These are phyloP conservation scores for Noctua janthina DNA, from an alignment of 2,888 invertebrate species.

Conservation along the genomic window DNA sequence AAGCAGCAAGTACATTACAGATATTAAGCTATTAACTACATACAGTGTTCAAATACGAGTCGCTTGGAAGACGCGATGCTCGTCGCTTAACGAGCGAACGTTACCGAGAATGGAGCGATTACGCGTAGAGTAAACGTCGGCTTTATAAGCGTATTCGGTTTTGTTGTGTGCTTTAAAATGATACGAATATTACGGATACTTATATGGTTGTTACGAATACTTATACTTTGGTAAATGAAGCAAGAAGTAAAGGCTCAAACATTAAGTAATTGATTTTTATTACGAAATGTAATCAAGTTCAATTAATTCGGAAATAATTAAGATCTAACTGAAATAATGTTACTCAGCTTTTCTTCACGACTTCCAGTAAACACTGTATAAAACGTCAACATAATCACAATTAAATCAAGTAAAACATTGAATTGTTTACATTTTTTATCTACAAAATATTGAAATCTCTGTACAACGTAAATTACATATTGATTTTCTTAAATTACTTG, in stretches of 20 bases:
- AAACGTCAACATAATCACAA: not conserved
- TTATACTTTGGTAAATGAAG: not conserved
- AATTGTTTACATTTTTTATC: not conserved
- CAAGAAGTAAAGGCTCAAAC: not conserved
- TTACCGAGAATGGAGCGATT: slow-evolving; percentile 61
- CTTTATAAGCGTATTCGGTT: slow-evolving; percentile 25
- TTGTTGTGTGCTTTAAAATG: slow-evolving; percentile 24
- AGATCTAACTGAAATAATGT: not conserved
- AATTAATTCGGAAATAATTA: not conserved
- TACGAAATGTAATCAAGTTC: not conserved
- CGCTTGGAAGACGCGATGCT: slow-evolving; percentile 49
- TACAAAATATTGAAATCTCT: not conserved
- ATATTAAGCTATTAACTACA: slow-evolving; percentile 65
- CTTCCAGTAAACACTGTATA: not conserved
- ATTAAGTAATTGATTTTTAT: not conserved
- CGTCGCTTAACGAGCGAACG: slow-evolving; percentile 57
- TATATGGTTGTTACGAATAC: not conserved
- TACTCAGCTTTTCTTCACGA: not conserved
- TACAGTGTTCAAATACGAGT: slow-evolving; percentile 58
- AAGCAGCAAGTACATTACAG: slow-evolving; percentile 39
- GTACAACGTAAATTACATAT: not conserved
- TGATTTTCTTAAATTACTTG: not conserved
- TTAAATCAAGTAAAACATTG: too few species aligned
- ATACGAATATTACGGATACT: not conserved
- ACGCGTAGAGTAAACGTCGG: slow-evolving; percentile 48